Conservation (phyloP, 2,797 vertebrate species). For the Oryzias dopingdopingensis region DNA sequence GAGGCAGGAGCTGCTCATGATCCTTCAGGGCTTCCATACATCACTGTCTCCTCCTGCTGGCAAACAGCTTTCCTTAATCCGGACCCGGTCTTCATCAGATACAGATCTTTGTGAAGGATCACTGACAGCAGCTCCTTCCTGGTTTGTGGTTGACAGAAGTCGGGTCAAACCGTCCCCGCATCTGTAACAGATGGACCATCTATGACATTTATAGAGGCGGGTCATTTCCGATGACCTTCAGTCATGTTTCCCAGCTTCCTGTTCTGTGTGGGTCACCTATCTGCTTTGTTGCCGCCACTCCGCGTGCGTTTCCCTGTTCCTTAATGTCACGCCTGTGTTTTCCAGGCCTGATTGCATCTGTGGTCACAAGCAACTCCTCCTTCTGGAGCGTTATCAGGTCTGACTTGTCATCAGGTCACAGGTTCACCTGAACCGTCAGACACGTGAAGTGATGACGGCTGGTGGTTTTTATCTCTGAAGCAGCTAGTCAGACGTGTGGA, state of each 20-base stretch:
- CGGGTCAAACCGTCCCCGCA: constrained; percentile 29
- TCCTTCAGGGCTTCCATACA: too few relatives aligned
- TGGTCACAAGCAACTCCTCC: too few relatives aligned
- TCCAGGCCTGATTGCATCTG: background rate
- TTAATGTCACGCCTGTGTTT: constrained; percentile 16
- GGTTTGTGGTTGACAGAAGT: constrained; percentile 15
- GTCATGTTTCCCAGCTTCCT: constrained; percentile 21
- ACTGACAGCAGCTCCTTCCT: background rate
- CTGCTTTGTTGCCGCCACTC: constrained; percentile 8
- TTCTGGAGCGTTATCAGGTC: background rate
- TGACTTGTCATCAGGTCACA: too few relatives aligned
- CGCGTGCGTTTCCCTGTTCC: constrained; percentile 26
- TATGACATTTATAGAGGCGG: constrained; percentile 20
- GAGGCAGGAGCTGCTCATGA: too few relatives aligned
- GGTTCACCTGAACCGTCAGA: background rate
- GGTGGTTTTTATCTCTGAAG: background rate
- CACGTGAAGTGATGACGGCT: background rate
- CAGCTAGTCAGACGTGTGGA: too few relatives aligned
- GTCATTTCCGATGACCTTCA: background rate
- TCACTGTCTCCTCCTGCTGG: too few relatives aligned
- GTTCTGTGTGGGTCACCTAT: constrained; percentile 4
- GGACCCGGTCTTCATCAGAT: constrained; percentile 1
- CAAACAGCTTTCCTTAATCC: background rate
- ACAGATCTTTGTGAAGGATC: constrained; percentile 4
- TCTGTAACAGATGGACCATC: constrained; percentile 10